A percentile compares a stretch with the other conserved stretches of the same genome.
Evolutionary conservation across 2,797 vertebrate genomes (phyloP).

Genomic region (Peromyscus aztecus): DNA sequence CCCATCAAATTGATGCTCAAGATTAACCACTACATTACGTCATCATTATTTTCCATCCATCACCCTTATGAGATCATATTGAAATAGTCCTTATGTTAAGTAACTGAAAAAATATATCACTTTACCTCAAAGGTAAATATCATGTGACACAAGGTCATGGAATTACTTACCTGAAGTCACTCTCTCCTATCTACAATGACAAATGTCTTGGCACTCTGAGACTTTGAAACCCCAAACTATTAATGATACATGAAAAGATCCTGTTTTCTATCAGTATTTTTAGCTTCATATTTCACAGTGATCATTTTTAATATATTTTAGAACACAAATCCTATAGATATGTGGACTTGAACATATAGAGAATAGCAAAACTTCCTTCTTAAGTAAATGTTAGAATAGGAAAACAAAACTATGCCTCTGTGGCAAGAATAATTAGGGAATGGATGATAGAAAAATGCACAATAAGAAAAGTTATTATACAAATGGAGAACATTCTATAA

Average conservation of each 20-base stretch:
- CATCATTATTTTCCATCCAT: neutral
- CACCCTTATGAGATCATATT: neutral
- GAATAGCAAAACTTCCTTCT: neutral
- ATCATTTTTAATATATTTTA: neutral
- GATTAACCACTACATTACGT: neutral
- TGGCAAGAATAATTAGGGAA: neutral
- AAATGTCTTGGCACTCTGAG: neutral
- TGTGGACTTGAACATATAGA: neutral
- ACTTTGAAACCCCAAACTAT: neutral
- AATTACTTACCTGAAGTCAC: neutral
- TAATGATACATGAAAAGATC: neutral
- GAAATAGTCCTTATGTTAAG: neutral
- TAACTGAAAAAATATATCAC: neutral
- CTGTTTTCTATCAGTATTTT: neutral
- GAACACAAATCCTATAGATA: neutral
- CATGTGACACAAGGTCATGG: neutral
- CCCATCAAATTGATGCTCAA: neutral
- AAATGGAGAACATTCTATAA: constrained; percentile 28
- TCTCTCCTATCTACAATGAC: neutral
- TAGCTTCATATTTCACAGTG: neutral
- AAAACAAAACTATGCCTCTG: neutral
- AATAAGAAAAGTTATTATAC: neutral
- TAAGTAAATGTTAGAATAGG: neutral
- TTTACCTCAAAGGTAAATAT: neutral
- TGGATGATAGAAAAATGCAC: neutral